phyloP scores from a whole-genome alignment of 2,113 vertebrate genomes.

The Argyrosomus japonicus region DNA sequence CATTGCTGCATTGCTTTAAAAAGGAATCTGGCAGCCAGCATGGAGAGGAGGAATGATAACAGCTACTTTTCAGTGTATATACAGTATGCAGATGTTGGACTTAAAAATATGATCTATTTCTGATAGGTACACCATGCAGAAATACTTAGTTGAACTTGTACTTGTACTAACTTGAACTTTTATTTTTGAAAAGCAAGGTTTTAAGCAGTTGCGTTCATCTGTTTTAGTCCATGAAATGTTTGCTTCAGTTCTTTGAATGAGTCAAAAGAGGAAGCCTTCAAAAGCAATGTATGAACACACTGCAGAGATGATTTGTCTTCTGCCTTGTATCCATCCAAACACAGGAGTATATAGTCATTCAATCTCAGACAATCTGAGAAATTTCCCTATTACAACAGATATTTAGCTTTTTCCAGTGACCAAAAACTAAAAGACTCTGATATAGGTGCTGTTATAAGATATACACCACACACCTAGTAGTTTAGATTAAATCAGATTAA shows the following conservation, averaged over 20 bases:
- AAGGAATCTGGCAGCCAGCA: background rate
- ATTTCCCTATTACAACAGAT: background rate
- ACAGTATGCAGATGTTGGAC: background rate
- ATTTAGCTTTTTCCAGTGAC: background rate
- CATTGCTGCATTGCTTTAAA: no score
- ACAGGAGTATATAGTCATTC: background rate
- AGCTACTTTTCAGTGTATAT: background rate
- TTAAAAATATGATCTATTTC: background rate
- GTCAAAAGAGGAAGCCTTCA: background rate
- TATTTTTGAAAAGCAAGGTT: background rate
- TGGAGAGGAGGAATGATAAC: background rate
- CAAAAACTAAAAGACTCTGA: background rate
- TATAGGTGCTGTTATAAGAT: no score
- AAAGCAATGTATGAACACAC: background rate
- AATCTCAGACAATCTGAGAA: background rate
- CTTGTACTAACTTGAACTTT: no score
- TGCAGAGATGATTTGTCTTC: background rate
- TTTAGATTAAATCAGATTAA: background rate
- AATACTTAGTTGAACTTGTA: background rate
- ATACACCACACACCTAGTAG: no score
- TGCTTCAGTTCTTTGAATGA: background rate
- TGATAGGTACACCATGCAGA: background rate
- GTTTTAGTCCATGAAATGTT: background rate
- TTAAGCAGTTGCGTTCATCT: background rate
- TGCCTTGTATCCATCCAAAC: background rate